Conservation (phyloP, 2,113 vertebrate genomes). For the Pseudorasbora parva region DNA sequence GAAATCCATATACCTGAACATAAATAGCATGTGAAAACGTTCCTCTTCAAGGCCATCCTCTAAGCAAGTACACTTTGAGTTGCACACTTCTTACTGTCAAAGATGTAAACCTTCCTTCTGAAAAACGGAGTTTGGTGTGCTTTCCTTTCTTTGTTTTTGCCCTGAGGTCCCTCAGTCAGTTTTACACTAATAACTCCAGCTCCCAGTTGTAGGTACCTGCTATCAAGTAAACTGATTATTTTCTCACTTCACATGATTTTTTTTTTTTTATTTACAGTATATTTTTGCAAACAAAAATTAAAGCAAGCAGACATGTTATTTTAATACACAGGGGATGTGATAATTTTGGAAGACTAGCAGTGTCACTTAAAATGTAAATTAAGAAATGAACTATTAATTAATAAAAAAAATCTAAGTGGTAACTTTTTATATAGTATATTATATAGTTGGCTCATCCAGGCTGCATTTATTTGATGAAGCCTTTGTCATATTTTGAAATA, state of each 20-base stretch:
- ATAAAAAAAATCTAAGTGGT: background rate
- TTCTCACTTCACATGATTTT: slow-evolving; percentile 23
- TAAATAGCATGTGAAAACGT: background rate
- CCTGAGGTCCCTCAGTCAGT: slow-evolving; percentile 19
- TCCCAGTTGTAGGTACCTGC: slow-evolving; percentile 43
- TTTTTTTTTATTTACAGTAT: background rate
- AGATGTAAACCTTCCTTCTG: slow-evolving; percentile 47
- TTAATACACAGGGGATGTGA: background rate
- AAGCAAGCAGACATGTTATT: background rate
- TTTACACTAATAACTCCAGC: slow-evolving; percentile 34
- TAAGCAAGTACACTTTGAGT: slow-evolving; percentile 15
- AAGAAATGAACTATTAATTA: background rate
- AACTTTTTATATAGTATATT: no score
- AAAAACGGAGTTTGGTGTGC: slow-evolving; percentile 48
- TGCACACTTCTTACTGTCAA: slow-evolving; percentile 31
- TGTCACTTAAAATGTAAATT: background rate
- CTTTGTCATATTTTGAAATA: background rate
- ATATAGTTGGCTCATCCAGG: background rate
- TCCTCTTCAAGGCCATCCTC: background rate
- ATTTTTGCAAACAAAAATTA: background rate
- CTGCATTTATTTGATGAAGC: background rate
- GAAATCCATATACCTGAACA: background rate
- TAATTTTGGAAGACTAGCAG: background rate
- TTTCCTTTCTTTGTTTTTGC: slow-evolving; percentile 28
- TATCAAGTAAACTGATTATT: slow-evolving; percentile 27